Base-by-base conservation (phyloP, 2,888 invertebrate species). In the Cheilosia vernalis region DNA sequence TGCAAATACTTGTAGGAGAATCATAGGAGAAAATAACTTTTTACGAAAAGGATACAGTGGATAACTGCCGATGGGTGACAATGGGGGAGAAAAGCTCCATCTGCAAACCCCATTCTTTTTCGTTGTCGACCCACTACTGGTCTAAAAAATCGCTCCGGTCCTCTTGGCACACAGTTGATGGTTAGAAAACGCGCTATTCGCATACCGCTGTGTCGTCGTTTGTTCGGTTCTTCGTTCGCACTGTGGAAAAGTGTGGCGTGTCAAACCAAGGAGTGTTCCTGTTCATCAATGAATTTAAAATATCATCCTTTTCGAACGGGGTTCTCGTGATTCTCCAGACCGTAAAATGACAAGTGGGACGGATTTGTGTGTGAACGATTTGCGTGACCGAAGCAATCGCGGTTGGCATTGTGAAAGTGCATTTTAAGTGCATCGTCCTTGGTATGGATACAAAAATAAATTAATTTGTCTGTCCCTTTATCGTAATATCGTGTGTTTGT, bases 131-230 rank as follows among this genome's bases (percentile, higher is more conserved):
- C 49, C 51, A 56, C 13, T 73, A 74, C 13, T 80, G 80, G 80
- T 74, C 69, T 80, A 84, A 84, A 84, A 80, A 84, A 74, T 15
- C 49, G 64, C 60, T 80, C 19, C 55, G 69, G 80, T 61, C 64
- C 70, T 60, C 24, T 13, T 72, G 72, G 44, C 76, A 85, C 44
- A 81, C 85, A 85, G 85, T 85, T 81, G 85, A 61, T 81, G 81
- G 81, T 76, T 76, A 81, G 81, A 81, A 85, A 85, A 85, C 81
- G 76, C 61, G 81, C 85, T 77, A 85, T 81, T 81, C 85, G 76
- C 74, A 81, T 76, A 81, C 67, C 53, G 61, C 15, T 40, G 55
- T 33, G 53, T 44, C 17, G 44, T 64, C 56, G 40, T 64, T 17
- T 13, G 13, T 51, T 64, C 40, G 63, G 19, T 37, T n/a, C 19